Base-by-base conservation (phyloP, 2,113 vertebrate genomes). In the Malaclemys terrapin region DNA sequence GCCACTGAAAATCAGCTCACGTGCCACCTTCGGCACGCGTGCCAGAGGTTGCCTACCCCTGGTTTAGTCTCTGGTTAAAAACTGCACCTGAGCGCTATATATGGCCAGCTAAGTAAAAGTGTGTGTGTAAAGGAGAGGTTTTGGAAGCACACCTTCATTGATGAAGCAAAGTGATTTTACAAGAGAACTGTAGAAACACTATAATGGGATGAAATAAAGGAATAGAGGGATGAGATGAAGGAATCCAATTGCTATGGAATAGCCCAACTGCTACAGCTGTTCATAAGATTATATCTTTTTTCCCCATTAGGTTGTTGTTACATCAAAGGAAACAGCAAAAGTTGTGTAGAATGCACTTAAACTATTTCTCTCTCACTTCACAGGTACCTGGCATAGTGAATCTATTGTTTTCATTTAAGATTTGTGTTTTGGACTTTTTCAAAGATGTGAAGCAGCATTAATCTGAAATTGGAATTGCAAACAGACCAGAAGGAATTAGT, bases 381-480 rank as follows among this genome's bases (percentile, higher is more conserved):
- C 95, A 98, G 98, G 97, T 97, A 95, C 87, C 93, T 90, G 90
- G 89, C 95, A 95, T 62, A 53, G 84, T 10, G 91, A 95, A 57
- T 85, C 89, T 96, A 82, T 82, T 91, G 80, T 20, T 93, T 93
- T 62, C 95, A 93, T 96, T 88, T 95, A 92, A 80, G 84, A 91
- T 89, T 96, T 91, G 9, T 53, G 50, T 96, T 88, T 92, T 84
- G 47, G 89, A 89, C 91, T 56, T 86, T 93, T 81, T 59, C 87
- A 96, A 98, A 97, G 97, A 98, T 98, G 97, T 98, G 91, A 98
- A 97, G 50, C 75, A 49, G 82, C 88, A 3, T 11, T 0, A 1
- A 84, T 96, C 93, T 69, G 96, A 94, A 90, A 89, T 95, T 94
- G 84, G 78, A 94, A 92, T 95, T 94, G 94, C 90, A 90, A 87